A percentile compares a stretch with the other conserved stretches of the same genome.
phyloP scores from a whole-genome alignment of 2,113 vertebrate genomes.

The Labeo rohita region DNA sequence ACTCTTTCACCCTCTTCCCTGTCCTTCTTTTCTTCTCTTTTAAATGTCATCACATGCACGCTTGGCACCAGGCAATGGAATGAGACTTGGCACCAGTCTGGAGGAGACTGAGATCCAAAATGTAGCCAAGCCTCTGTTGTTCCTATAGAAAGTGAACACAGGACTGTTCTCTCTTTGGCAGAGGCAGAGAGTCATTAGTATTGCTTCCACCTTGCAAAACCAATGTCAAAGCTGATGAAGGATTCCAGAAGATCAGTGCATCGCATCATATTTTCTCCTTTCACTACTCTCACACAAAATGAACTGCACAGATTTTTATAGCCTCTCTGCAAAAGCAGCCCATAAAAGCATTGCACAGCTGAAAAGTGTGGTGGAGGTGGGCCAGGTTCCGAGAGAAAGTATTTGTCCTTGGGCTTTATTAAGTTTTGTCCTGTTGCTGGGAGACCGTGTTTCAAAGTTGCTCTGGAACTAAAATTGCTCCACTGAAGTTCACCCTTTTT shows the following conservation, averaged over 20 bases:
- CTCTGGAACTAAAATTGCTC: background rate
- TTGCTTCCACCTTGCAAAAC: conserved; percentile 38
- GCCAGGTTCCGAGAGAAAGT: conserved; percentile 18
- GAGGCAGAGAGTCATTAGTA: conserved; percentile 35
- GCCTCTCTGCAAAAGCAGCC: conserved; percentile 43
- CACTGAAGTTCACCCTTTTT: background rate
- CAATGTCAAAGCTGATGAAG: conserved; percentile 30
- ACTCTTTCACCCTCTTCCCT: conserved; percentile 1
- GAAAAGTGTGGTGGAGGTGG: conserved; percentile 27
- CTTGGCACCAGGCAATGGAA: conserved; percentile 39
- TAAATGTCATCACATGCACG: conserved; percentile 28
- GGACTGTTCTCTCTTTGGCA: conserved; percentile 40
- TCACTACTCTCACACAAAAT: conserved; percentile 28
- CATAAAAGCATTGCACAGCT: conserved; percentile 16
- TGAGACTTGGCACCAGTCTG: conserved; percentile 52
- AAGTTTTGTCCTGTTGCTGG: conserved; percentile 44
- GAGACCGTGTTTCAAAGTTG: background rate
- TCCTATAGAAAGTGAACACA: conserved; percentile 36
- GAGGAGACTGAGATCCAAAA: conserved; percentile 58
- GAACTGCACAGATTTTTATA: conserved; percentile 48
- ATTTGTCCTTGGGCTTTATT: conserved; percentile 39
- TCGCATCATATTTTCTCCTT: conserved; percentile 17
- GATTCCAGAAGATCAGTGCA: conserved; percentile 24
- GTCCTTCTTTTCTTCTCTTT: conserved; percentile 17
- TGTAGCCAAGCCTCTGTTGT: conserved; percentile 24